Conservation (phyloP, 2,888 invertebrate species). For the Eupsilia transversa region DNA sequence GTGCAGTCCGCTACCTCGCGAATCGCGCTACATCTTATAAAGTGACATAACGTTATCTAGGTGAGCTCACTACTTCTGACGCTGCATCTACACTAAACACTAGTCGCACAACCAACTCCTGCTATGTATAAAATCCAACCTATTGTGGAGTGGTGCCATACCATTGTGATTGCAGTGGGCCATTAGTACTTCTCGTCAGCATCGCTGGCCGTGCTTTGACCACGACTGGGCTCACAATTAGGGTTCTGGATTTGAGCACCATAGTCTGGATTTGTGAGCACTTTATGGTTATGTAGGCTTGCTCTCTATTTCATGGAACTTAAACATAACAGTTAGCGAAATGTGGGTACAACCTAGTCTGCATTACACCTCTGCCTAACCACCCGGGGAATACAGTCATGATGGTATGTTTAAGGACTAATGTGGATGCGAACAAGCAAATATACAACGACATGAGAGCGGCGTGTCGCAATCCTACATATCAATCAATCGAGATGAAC, state of each 20-base stretch:
- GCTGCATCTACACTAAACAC: neutral
- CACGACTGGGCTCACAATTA: neutral
- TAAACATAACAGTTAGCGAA: neutral
- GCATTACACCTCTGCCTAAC: too few species aligned
- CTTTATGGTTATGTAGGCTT: neutral
- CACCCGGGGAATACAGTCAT: neutral
- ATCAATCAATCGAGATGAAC: constrained; percentile 66
- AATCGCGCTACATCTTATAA: neutral
- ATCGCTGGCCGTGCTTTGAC: neutral
- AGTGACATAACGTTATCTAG: neutral
- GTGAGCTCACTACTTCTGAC: neutral
- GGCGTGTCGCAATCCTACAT: constrained; percentile 50
- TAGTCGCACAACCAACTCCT: neutral
- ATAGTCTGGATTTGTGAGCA: neutral
- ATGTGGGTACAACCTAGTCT: neutral
- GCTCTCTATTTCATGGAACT: too few species aligned
- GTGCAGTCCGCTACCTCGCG: neutral
- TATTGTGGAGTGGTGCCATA: neutral
- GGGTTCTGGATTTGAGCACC: neutral
- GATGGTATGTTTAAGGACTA: neutral
- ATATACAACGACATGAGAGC: neutral
- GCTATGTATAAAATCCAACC: neutral
- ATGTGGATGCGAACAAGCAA: neutral
- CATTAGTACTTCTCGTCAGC: neutral
- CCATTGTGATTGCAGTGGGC: neutral